Base-by-base conservation (phyloP, 2,113 vertebrate genomes). In the Herpetotheres cachinnans region DNA sequence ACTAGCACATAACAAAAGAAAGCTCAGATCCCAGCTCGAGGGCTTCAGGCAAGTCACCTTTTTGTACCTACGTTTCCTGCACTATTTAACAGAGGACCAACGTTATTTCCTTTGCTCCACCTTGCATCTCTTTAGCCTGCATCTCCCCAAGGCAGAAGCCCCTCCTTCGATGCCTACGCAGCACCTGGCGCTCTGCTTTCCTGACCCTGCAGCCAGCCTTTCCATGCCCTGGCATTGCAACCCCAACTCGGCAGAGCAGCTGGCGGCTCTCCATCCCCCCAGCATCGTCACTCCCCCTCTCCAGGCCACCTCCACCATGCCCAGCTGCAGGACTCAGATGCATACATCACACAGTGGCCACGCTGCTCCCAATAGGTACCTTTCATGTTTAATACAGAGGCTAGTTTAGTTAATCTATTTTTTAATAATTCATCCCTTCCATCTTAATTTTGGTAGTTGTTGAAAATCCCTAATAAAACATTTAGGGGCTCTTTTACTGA, bases 361-460 rank as follows among this genome's bases (percentile, higher is more conserved):
- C 32, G 59, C 70, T 14, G 20, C 84, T 95, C 91, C 89, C 0
- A 0, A 82, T 12, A 82, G 52, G 30, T 91, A 90, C 71, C 62
- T 95, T 95, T 93, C 97, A 98, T 98, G 83, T 97, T 98, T 98
- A 97, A 98, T 98, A 97, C 97, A 98, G 65, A 44, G 40, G 79
- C 94, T 94, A 92, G 90, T 98, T 98, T 97, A 97, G 97, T 97
- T 98, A 97, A 97, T 91, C 97, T 93, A 61, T 90, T 91, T 97
- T 97, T 98, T 97, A 98, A 98, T 98, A 98, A 98, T 98, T 98
- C 96, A 98, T 96, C 95, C 85, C 59, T 95, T 97, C 95, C 94
- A 97, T 97, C 97, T 98, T 98, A 98, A 98, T 98, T 98, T 98
- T 98, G 97, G 97, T 98, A 98, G 97, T 97, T 98, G 97, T 93